Evolutionary conservation across 2,113 vertebrate genomes (phyloP).

Genomic region (Siphamia tubifer): DNA sequence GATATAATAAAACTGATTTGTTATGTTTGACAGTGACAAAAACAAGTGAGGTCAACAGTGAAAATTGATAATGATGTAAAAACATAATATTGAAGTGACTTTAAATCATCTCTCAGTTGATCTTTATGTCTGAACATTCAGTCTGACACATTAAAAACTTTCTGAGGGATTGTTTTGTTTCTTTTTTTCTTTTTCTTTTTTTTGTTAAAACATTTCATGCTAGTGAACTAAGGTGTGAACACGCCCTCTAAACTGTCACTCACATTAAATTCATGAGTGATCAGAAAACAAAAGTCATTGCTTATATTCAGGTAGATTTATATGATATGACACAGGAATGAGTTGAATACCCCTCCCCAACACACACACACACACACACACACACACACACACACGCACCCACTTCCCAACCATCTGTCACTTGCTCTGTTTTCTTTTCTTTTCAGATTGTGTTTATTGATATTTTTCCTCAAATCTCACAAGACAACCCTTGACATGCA

Average conservation of each 20-base stretch:
- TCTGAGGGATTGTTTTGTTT: slow-evolving; percentile 5
- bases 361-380: slow-evolving; percentile 13
- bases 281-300: slow-evolving; percentile 56
- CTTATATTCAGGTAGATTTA: slow-evolving; percentile 66
- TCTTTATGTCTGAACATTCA: slow-evolving; percentile 32
- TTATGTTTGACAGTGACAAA: slow-evolving; percentile 16
- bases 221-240: slow-evolving; percentile 10
- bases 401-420: slow-evolving; percentile 60
- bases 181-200: slow-evolving; percentile 2
- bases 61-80: slow-evolving; percentile 7
- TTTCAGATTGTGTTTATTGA: slow-evolving; percentile 49
- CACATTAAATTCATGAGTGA: slow-evolving; percentile 51
- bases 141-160: slow-evolving; percentile 56
- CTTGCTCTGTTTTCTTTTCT: slow-evolving; percentile 52
- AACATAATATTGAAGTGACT: slow-evolving; percentile 11
- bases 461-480: slow-evolving; percentile 51
- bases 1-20: slow-evolving; percentile 1
- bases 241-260: slow-evolving; percentile 49
- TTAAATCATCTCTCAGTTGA: slow-evolving; percentile 25
- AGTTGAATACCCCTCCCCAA: slow-evolving; percentile 25
- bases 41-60: background rate
- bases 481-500: slow-evolving; percentile 87
- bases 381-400: no score
- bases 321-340: slow-evolving; percentile 63
- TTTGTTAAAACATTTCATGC: slow-evolving; percentile 1